A percentile compares a stretch with the other conserved stretches of the same genome.
phyloP scores from a whole-genome alignment of 1,140 invertebrate genomes.

The roundworm (Caenorhabditis elegans) region DNA sequence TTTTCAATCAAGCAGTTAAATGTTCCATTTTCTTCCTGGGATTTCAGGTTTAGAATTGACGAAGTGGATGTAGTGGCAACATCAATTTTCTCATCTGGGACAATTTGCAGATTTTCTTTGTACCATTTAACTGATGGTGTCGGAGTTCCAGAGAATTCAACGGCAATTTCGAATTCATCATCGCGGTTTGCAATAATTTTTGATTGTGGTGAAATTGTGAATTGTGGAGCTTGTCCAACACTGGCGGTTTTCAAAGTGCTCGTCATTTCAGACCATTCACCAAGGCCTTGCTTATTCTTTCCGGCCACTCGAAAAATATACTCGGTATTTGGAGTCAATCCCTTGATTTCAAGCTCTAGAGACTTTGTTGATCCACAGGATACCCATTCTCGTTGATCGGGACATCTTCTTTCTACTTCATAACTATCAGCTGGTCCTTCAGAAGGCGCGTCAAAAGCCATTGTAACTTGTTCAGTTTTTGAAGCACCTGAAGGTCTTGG shows the following conservation, averaged over 20 bases:
- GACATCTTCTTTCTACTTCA: constrained; percentile 35
- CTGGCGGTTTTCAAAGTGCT: background rate
- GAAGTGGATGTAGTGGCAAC: background rate
- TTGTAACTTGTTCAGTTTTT: constrained; percentile 7
- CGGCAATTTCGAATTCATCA: constrained; percentile 20
- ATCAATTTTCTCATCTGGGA: constrained; percentile 1
- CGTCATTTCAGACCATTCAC: background rate
- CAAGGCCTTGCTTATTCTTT: constrained; percentile 11
- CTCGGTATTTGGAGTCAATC: constrained; percentile 39
- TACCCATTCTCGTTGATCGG: constrained; percentile 19
- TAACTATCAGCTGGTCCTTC: constrained; percentile 33
- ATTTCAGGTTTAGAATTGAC: background rate
- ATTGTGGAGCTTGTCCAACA: constrained; percentile 20
- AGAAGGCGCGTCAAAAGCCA: constrained; percentile 25
- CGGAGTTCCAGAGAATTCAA: constrained; percentile 36
- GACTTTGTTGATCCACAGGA: background rate
- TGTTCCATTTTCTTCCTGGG: constrained; percentile 24
- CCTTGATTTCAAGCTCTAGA: background rate
- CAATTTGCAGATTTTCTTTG: constrained; percentile 20
- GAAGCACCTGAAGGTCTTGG: background rate
- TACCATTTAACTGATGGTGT: constrained; percentile 39
- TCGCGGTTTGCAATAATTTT: background rate
- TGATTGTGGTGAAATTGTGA: background rate
- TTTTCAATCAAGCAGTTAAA: constrained; percentile 40
- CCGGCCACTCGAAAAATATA: constrained; percentile 22